These are phyloP conservation scores for Paraplagusia blochii DNA, from an alignment of 2,113 vertebrate species.

Conservation along the genomic window DNA sequence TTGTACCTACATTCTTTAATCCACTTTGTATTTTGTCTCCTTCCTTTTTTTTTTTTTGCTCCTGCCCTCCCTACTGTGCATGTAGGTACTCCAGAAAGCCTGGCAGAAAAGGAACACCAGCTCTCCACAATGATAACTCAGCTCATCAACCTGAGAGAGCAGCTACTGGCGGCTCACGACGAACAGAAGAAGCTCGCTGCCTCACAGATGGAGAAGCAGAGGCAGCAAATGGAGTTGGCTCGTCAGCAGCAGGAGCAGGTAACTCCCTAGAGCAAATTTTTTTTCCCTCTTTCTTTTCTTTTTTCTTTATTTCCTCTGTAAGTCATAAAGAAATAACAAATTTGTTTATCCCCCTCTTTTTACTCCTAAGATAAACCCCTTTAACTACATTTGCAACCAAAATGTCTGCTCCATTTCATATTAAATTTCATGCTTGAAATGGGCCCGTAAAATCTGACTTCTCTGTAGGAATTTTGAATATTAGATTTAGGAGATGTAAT, in stretches of 20 bases:
- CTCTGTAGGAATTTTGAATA: slow-evolving; percentile 48
- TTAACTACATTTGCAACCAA: slow-evolving; percentile 44
- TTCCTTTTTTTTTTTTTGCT: not conserved
- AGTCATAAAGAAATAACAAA: slow-evolving; percentile 11
- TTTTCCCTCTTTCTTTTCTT: not conserved
- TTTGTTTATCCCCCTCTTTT: slow-evolving; percentile 29
- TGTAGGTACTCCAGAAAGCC: slow-evolving; percentile 94
- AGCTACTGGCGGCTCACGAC: slow-evolving; percentile 95
- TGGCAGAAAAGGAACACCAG: slow-evolving; percentile 97
- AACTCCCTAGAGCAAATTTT: slow-evolving; percentile 45
- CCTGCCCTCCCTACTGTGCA: not conserved
- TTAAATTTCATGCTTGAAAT: slow-evolving; percentile 53
- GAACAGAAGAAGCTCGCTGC: slow-evolving; percentile 99
- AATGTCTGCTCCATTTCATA: slow-evolving; percentile 33
- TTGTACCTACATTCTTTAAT: slow-evolving; percentile 12
- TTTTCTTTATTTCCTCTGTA: slow-evolving; percentile 4
- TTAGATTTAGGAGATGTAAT: slow-evolving; percentile 59
- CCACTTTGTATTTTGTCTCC: not conserved
- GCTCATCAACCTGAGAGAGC: slow-evolving; percentile 97
- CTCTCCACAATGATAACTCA: slow-evolving; percentile 98
- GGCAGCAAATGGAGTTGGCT: slow-evolving; percentile 99
- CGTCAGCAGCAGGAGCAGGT: slow-evolving; percentile 99
- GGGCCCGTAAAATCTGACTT: slow-evolving; percentile 56
- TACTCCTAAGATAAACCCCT: slow-evolving; percentile 26
- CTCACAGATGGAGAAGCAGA: slow-evolving; percentile 98